Percentiles rank a stretch among this genome's conserved stretches.
Conservation (phyloP, 2,888 invertebrate genomes). For the Folsomia manolachei region DNA sequence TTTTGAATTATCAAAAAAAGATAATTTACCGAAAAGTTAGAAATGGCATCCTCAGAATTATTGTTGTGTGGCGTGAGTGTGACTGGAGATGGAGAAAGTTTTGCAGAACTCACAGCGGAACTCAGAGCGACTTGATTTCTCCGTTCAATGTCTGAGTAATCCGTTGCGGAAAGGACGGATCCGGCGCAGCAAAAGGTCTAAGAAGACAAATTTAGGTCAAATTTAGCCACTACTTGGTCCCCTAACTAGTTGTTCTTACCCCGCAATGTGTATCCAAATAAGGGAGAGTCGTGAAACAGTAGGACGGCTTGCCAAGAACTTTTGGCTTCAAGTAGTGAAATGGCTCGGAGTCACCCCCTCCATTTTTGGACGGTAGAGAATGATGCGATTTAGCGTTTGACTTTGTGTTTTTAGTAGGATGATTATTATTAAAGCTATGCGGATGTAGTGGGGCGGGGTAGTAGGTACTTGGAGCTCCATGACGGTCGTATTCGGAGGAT, state of each 20-base stretch:
- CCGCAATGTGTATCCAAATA: constrained; percentile 46
- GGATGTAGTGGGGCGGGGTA: constrained; percentile 16
- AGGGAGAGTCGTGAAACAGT: constrained; percentile 39
- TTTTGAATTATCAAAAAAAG: constrained; percentile 10
- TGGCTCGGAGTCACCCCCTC: constrained; percentile 31
- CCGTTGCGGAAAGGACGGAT: constrained; percentile 35
- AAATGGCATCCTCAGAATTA: constrained; percentile 42
- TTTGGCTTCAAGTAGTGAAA: constrained; percentile 30
- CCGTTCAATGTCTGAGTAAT: constrained; percentile 46
- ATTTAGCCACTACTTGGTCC: not conserved
- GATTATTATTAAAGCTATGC: constrained; percentile 19
- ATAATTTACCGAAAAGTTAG: constrained; percentile 18
- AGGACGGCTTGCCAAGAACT: constrained; percentile 44
- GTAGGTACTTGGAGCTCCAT: constrained; percentile 18
- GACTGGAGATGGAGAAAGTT: not conserved
- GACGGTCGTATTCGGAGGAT: constrained; percentile 1
- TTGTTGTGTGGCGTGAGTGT: constrained; percentile 14
- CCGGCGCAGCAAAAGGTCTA: constrained; percentile 48
- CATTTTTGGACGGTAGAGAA: constrained; percentile 36
- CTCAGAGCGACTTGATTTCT: constrained; percentile 39
- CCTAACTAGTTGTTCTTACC: constrained; percentile 24
- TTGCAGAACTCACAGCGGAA: not conserved
- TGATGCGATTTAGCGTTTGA: constrained; percentile 35
- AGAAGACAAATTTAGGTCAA: constrained; percentile 5
- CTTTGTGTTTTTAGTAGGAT: constrained; percentile 42